phyloP scores from a whole-genome alignment of 2,888 invertebrate genomes.

The Lysandra bellargus region DNA sequence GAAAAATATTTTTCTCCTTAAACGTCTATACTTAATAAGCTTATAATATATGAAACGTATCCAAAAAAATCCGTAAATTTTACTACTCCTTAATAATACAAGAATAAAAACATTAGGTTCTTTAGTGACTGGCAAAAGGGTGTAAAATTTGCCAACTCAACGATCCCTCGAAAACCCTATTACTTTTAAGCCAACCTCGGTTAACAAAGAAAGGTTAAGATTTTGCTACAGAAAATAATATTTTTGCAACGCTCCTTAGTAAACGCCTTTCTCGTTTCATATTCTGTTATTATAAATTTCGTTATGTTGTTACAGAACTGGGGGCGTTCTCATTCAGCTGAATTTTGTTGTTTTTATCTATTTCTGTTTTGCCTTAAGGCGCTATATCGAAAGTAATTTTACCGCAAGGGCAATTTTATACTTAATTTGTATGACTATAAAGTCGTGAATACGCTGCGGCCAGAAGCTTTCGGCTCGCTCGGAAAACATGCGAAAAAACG shows the following conservation, averaged over 20 bases:
- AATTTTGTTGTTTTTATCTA: background rate
- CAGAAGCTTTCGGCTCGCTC: too few species aligned
- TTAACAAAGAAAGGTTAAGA: constrained; percentile 20
- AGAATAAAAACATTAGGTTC: background rate
- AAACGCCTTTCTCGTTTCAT: background rate
- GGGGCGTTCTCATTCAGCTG: background rate
- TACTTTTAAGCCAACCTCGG: background rate
- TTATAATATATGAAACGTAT: too few species aligned
- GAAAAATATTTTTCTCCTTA: background rate
- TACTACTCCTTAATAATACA: background rate
- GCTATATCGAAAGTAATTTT: too few species aligned
- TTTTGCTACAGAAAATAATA: constrained; percentile 11
- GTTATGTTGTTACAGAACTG: background rate
- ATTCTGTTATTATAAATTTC: background rate
- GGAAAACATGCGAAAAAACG: too few species aligned
- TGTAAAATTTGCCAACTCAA: constrained; percentile 22
- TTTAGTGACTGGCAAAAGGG: background rate
- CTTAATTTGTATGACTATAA: too few species aligned
- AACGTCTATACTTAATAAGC: too few species aligned
- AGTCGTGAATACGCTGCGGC: too few species aligned
- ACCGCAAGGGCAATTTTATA: too few species aligned
- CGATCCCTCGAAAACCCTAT: background rate
- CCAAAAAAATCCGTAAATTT: too few species aligned
- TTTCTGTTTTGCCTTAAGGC: background rate
- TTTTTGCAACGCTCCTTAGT: background rate